A percentile compares a stretch with the other conserved stretches of the same genome.
Conservation (phyloP, 1,140 invertebrate species). For the Brachionus koreanus region DNA sequence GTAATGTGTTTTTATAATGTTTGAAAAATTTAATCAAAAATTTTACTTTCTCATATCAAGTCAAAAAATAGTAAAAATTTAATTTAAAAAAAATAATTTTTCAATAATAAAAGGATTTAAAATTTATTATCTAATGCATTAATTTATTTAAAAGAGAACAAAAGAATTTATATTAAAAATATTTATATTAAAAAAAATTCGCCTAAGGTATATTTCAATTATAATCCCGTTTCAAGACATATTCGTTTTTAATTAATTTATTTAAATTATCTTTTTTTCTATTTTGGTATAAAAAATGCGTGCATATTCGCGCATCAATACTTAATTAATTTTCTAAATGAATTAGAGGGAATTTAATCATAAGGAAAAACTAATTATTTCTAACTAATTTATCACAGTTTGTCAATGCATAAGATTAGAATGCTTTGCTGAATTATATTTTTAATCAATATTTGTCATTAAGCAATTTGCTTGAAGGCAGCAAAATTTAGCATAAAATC, state of each 20-base stretch:
- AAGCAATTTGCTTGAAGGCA: neutral
- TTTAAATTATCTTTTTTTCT: neutral
- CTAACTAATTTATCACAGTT: neutral
- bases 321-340: neutral
- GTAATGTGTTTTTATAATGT: no score
- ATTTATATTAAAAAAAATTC: neutral
- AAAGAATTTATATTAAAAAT: no score
- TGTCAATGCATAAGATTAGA: neutral
- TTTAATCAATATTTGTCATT: neutral
- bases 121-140: neutral
- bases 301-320: no score
- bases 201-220: neutral
- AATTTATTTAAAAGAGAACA: neutral
- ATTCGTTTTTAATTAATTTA: neutral
- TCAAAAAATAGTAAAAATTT: no score
- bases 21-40: no score
- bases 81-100: neutral
- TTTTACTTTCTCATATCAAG: no score
- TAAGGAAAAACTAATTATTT: neutral
- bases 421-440: neutral
- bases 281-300: no score
- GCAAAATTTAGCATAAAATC: neutral
- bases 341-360: neutral
- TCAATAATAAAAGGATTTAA: no score
- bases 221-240: neutral